Percentiles rank a stretch among this genome's conserved stretches.
Conservation (phyloP, 2,113 vertebrate species). For the Sceloporus undulatus region DNA sequence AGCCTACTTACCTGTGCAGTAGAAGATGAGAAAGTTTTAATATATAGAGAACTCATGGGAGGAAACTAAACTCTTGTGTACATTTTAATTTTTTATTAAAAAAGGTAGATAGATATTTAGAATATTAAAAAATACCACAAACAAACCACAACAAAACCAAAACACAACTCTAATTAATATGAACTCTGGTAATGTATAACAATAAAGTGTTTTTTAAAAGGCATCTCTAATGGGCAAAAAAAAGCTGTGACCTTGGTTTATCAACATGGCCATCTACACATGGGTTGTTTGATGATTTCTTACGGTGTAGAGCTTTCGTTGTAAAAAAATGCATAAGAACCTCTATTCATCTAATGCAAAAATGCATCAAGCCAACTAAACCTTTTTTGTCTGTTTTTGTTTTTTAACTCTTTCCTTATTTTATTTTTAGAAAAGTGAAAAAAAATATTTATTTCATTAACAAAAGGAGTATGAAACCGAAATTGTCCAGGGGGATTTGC, state of each 20-base stretch:
- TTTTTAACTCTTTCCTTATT: slow-evolving; percentile 19
- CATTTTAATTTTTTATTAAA: too few relatives aligned
- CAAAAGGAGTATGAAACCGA: slow-evolving; percentile 52
- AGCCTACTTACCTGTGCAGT: too few relatives aligned
- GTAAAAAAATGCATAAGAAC: slow-evolving; percentile 9
- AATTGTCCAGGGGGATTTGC: slow-evolving; percentile 38
- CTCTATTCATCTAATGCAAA: slow-evolving; percentile 45
- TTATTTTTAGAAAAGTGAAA: slow-evolving; percentile 17
- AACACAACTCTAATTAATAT: not conserved
- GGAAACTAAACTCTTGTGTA: too few relatives aligned
- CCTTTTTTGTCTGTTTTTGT: slow-evolving; percentile 20
- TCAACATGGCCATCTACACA: not conserved
- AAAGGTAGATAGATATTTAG: too few relatives aligned
- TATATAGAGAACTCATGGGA: too few relatives aligned
- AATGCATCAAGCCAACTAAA: slow-evolving; percentile 13
- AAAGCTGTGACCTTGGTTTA: not conserved
- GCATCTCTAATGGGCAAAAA: too few relatives aligned
- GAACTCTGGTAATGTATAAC: not conserved
- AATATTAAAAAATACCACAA: not conserved
- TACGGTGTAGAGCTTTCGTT: not conserved
- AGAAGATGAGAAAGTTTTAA: too few relatives aligned
- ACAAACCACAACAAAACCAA: too few relatives aligned
- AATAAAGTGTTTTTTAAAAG: not conserved
- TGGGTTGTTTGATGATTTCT: not conserved
- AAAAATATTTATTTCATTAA: slow-evolving; percentile 47